Percentiles rank a stretch among this genome's conserved stretches.
Conservation (phyloP, 2,797 vertebrate species). For the Muraenolepis orangiensis region DNA sequence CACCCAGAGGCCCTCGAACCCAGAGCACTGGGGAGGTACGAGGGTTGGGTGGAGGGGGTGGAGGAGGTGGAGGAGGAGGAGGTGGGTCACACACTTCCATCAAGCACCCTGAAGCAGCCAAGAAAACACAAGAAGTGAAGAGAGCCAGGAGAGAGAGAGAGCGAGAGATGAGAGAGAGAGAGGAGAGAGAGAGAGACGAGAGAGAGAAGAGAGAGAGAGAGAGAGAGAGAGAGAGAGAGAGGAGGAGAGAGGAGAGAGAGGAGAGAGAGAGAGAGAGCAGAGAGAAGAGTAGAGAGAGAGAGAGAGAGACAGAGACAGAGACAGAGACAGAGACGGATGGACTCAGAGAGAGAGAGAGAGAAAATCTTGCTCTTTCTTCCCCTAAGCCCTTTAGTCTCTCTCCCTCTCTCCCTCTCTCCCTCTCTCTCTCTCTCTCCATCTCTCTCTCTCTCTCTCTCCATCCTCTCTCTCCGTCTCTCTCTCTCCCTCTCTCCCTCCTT, state of each 20-base stretch:
- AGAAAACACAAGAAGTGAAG: not conserved
- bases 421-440: too few species aligned
- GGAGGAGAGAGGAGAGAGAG: conserved; percentile 11
- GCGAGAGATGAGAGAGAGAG: conserved; percentile 20
- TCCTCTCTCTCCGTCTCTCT: not conserved
- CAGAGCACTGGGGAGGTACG: conserved; percentile 45
- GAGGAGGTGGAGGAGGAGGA: conserved; percentile 72
- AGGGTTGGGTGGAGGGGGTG: conserved; percentile 58
- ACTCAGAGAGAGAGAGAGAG: not conserved
- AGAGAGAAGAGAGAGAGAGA: conserved; percentile 37
- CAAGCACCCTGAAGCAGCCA: conserved; percentile 69
- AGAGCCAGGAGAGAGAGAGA: too few species aligned
- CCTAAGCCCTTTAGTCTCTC: too few species aligned
- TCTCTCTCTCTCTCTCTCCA: not conserved
- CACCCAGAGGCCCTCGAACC: conserved; percentile 71
- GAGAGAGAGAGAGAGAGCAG: conserved; percentile 25
- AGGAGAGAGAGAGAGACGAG: conserved; percentile 1
- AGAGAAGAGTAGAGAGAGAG: not conserved
- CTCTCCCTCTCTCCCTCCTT: conserved; percentile 63
- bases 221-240: not conserved
- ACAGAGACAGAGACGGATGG: conserved; percentile 37
- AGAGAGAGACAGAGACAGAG: conserved; percentile 11
- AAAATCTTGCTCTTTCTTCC: not conserved
- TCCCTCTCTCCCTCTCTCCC: too few species aligned
- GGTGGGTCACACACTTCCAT: conserved; percentile 72